Percentiles rank a stretch among this genome's conserved stretches.
Conservation (phyloP, 1,140 invertebrate species). For the Varroa destructor region DNA sequence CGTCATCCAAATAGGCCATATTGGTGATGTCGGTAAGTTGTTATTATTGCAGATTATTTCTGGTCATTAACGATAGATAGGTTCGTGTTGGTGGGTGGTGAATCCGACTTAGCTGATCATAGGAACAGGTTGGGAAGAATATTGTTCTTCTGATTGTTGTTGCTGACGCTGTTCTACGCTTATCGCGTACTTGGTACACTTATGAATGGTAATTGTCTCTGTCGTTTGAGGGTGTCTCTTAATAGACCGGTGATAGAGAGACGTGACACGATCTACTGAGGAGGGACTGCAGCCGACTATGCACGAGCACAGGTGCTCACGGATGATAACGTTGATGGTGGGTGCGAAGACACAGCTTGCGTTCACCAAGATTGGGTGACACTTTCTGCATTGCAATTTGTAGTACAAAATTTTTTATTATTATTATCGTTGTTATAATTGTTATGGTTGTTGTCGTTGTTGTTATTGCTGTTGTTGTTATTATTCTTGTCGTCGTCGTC, state of each 20-base stretch:
- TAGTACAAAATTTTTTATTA: neutral
- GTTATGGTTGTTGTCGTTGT: slow-evolving; percentile 9
- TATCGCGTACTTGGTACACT: too few species aligned
- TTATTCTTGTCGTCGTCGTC: slow-evolving; percentile 6
- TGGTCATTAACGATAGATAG: neutral
- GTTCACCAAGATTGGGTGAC: neutral
- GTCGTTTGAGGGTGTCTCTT: too few species aligned
- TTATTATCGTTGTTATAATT: slow-evolving; percentile 1
- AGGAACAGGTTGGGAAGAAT: slow-evolving; percentile 27
- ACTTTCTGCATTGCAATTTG: neutral
- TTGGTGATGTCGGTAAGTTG: neutral
- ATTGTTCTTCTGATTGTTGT: neutral
- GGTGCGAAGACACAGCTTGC: too few species aligned
- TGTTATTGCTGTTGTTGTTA: slow-evolving; percentile 2
- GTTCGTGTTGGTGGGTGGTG: slow-evolving; percentile 1
- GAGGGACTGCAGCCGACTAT: too few species aligned
- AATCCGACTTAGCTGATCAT: slow-evolving; percentile 28
- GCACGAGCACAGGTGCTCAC: too few species aligned
- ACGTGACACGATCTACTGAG: too few species aligned
- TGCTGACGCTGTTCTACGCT: slow-evolving; percentile 4
- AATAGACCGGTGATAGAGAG: too few species aligned
- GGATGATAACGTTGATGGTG: too few species aligned
- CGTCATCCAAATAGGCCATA: too few species aligned
- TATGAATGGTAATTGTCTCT: too few species aligned
- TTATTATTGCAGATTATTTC: slow-evolving; percentile 2